Base-by-base conservation (phyloP, 2,888 invertebrate genomes). In the Linnaemya vulpina region DNA sequence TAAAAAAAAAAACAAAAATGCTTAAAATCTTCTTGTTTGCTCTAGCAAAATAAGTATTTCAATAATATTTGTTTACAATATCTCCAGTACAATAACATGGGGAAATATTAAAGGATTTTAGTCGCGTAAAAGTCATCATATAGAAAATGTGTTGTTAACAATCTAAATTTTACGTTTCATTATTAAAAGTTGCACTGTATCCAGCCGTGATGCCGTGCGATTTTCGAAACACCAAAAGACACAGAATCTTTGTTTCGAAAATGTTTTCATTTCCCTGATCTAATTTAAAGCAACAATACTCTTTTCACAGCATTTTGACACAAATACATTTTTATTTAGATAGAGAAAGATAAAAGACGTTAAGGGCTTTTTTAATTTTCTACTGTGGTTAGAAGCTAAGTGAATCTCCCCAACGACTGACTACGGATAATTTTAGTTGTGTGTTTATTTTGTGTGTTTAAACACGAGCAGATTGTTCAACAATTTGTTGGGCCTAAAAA, bases 341-440 rank as follows among this genome's bases (percentile, higher is more conserved):
- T 5, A 38, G 13, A 40, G 22, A 40, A 38, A 62, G 1, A 38
- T 7, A 40, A 13, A 62, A 62, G 15, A 20, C 22, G 22, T 4
- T 40, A 22, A 62, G 62, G 9, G 4, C 8, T 5, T 17, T n/a
- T 62, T 43, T 40, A 22, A 40, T 8, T 20, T 15, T 20, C 30
- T 35, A 11, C 17, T 68, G 51, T 13, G 46, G 35, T 51, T 49
- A 15, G 13, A 51, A 53, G 51, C 20, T 51, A 62, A 65, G 74
- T 70, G 68, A 81, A 55, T 81, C 49, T 46, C 70, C 70, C 63
- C 40, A 63, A 70, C 35, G 75, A 75, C 68, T 70, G 70, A 46
- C 53, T 70, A 55, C 76, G 63, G 76, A 82, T 71, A 76, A 76
- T 76, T 70, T n/a, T 25, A 49, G 40, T 65, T 65, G 46, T 62